Evolutionary conservation across 2,888 invertebrate genomes (phyloP).

Genomic region (Nomada ferruginata): DNA sequence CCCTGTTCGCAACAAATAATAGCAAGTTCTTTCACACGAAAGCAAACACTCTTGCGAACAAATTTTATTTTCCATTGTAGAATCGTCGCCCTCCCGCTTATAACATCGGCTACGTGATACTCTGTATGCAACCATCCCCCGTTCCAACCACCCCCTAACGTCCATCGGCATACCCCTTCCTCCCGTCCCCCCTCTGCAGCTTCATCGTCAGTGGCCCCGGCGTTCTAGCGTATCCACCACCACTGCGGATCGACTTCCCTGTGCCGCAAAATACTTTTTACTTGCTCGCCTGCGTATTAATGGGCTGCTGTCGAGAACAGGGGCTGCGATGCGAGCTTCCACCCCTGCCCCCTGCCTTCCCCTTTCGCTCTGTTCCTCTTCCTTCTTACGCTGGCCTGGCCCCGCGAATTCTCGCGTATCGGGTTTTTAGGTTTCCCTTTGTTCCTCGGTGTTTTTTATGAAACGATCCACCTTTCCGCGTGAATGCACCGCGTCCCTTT

Average conservation of each 20-base stretch:
- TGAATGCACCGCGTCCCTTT: conserved; percentile 50
- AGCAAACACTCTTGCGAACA: too few species aligned
- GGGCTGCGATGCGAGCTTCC: conserved; percentile 19
- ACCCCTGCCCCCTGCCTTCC: not conserved
- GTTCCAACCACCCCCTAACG: conserved; percentile 4
- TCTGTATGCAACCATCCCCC: conserved; percentile 55
- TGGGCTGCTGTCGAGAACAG: conserved; percentile 29
- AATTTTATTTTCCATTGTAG: too few species aligned
- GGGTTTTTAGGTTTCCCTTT: conserved; percentile 55
- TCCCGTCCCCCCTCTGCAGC: not conserved
- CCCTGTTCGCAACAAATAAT: too few species aligned
- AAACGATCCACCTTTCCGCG: conserved; percentile 28
- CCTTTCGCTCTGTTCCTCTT: not conserved
- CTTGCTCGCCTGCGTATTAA: conserved; percentile 49
- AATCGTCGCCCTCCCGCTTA: too few species aligned
- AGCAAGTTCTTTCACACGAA: too few species aligned
- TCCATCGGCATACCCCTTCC: conserved; percentile 6
- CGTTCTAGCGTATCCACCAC: conserved; percentile 21
- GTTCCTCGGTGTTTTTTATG: conserved; percentile 43
- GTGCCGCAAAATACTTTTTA: conserved; percentile 57
- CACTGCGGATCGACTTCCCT: conserved; percentile 60
- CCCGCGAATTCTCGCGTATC: conserved; percentile 34
- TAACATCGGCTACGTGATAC: too few species aligned
- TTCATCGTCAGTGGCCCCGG: conserved; percentile 6
- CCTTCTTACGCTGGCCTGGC: not conserved